Evolutionary conservation across 1,140 invertebrate species (phyloP).

Genomic region (Apis florea): DNA sequence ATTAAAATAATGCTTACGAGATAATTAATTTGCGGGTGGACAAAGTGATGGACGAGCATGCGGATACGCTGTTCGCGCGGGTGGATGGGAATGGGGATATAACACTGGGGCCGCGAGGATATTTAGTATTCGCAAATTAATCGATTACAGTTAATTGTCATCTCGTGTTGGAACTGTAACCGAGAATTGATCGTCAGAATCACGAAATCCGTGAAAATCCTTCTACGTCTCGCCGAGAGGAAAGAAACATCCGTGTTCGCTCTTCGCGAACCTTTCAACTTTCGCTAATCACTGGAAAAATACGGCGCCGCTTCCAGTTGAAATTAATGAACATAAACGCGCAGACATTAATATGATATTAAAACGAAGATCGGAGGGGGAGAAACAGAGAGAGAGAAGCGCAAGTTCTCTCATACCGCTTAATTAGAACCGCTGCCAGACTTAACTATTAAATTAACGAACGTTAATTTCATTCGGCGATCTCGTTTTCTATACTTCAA

Average conservation of each 20-base stretch:
- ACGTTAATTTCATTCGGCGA: constrained; percentile 12
- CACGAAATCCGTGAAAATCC: not conserved
- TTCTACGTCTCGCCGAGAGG: not conserved
- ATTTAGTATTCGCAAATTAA: constrained; percentile 61
- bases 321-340: constrained; percentile 27
- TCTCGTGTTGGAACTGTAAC: not conserved
- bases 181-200: not conserved
- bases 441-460: constrained; percentile 20
- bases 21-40: constrained; percentile 65
- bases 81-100: constrained; percentile 7
- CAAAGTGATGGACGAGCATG: constrained; percentile 65
- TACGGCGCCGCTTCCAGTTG: not conserved
- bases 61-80: constrained; percentile 40
- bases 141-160: constrained; percentile 63
- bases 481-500: not conserved
- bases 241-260: not conserved
- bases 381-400: not conserved
- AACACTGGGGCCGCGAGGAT: constrained; percentile 44
- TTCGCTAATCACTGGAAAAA: constrained; percentile 17
- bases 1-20: constrained; percentile 69
- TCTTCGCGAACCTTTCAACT: not conserved
- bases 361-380: not conserved
- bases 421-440: constrained; percentile 19
- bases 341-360: constrained; percentile 15
- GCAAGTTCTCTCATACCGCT: not conserved